Evolutionary conservation across 2,113 vertebrate species (phyloP), one percentile per base, ranked within the genome.

Genomic region (Excalfactoria chinensis): DNA sequence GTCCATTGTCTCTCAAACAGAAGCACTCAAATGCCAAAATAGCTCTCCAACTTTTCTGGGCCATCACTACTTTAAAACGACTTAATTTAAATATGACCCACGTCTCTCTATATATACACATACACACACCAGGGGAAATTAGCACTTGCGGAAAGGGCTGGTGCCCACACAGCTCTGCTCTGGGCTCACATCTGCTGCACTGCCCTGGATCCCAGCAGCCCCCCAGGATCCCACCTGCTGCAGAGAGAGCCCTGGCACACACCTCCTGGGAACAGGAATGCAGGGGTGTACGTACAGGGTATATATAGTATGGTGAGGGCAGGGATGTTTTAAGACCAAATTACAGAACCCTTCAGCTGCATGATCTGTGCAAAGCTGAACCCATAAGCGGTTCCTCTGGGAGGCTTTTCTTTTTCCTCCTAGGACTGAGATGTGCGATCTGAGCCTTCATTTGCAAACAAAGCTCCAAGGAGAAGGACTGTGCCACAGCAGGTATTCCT

Each of bases 11-110:
- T 93, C 87, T 76, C 73, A 75, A 56, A 88, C 13, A 77, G 63
- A 86, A 89, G 92, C 23, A 43, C 28, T 67, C 71, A 40, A 53
- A 55, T 3, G 20, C 74, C 21, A 7, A 94, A 94, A 93, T 63
- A 88, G 66, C 69, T 90, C 86, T 91, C 76, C n/a, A 95, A 95
- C 94, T 86, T 93, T 95, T 93, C 95, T 92, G 93, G 94, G 94
- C 86, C 91, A 95, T n/a, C 56, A 53, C 84, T 89, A 77, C 71
- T 94, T 78, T 43, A 56, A 95, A 93, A 80, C 74, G 0, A 89
- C 84, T 93, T 89, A 4, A 89, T 92, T 93, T 94, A 76, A 94
- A 91, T 87, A 83, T 66, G 78, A 59, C 59, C 85, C 19, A 5
- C 12, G 34, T 66, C 91, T 95, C 66, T 93, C 82, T 89, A 87